Percentiles rank a stretch among this genome's conserved stretches.
Evolutionary conservation across 2,888 invertebrate species (phyloP).

Genomic region (Carabus problematicus): DNA sequence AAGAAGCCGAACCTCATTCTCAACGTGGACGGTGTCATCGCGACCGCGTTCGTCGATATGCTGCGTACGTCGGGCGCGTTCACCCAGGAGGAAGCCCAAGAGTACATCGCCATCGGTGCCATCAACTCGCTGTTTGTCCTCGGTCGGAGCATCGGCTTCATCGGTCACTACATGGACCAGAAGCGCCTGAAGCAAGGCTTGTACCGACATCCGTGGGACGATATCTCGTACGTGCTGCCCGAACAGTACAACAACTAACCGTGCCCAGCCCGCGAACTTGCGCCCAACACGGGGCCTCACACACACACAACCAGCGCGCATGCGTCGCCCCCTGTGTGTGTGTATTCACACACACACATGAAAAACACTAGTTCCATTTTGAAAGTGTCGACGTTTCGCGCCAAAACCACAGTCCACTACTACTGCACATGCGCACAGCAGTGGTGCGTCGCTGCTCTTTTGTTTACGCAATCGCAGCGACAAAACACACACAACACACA

Average conservation of each 20-base stretch:
- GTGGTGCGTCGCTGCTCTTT: no score
- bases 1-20: conserved; percentile 99
- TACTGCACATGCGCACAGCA: no score
- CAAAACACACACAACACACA: no score
- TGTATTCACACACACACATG: no score
- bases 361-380: no score
- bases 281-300: no score
- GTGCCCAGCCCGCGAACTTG: no score
- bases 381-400: no score
- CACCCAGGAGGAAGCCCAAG: conserved; percentile 96
- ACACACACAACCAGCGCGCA: no score
- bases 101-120: conserved; percentile 96
- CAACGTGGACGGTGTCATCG: conserved; percentile 99
- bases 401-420: no score
- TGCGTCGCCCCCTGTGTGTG: no score
- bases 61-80: conserved; percentile 93
- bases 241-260: conserved; percentile 67
- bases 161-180: conserved; percentile 98
- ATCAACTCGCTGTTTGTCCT: conserved; percentile 98
- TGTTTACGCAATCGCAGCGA: no score
- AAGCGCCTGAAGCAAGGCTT: conserved; percentile 98
- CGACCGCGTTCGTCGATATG: conserved; percentile 96
- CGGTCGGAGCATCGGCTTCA: conserved; percentile 97
- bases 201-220: conserved; percentile 99
- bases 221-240: conserved; percentile 89